phyloP scores from a whole-genome alignment of 1,140 invertebrate genomes.

The Capitella teleta region DNA sequence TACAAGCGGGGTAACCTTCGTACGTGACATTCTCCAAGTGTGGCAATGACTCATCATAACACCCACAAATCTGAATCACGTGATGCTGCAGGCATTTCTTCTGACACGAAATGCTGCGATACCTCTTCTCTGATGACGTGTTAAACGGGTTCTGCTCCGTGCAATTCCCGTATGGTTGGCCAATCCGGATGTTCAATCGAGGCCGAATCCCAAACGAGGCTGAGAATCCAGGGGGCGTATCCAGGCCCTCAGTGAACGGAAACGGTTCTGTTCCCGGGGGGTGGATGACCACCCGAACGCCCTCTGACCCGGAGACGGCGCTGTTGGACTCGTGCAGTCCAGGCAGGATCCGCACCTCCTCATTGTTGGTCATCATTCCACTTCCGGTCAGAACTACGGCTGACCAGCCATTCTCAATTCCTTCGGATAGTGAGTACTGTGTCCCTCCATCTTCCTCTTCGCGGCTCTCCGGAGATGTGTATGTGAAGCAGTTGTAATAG shows the following conservation, averaged over 20 bases:
- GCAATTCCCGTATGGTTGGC: slow-evolving; percentile 9
- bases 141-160: slow-evolving; percentile 8
- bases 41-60: slow-evolving; percentile 5
- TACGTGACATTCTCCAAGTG: background rate
- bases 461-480: slow-evolving; percentile 1
- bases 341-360: slow-evolving; percentile 7
- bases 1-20: background rate
- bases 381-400: slow-evolving; percentile 9
- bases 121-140: slow-evolving; percentile 18
- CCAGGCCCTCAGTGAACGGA: slow-evolving; percentile 38
- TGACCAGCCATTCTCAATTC: slow-evolving; percentile 13
- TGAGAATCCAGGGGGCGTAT: slow-evolving; percentile 30
- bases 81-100: slow-evolving; percentile 10
- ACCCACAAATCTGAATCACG: slow-evolving; percentile 8
- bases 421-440: slow-evolving; percentile 5
- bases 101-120: slow-evolving; percentile 9
- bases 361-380: slow-evolving; percentile 8
- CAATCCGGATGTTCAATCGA: slow-evolving; percentile 9
- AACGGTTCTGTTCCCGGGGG: slow-evolving; percentile 28
- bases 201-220: slow-evolving; percentile 17
- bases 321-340: slow-evolving; percentile 10
- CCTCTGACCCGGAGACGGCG: slow-evolving; percentile 14
- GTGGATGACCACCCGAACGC: slow-evolving; percentile 37
- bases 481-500: slow-evolving; percentile 13
- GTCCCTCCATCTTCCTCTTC: background rate